A percentile compares a stretch with the other conserved stretches of the same genome.
Conservation (phyloP, 1,140 invertebrate genomes). For the Zaprionus nigranus region DNA sequence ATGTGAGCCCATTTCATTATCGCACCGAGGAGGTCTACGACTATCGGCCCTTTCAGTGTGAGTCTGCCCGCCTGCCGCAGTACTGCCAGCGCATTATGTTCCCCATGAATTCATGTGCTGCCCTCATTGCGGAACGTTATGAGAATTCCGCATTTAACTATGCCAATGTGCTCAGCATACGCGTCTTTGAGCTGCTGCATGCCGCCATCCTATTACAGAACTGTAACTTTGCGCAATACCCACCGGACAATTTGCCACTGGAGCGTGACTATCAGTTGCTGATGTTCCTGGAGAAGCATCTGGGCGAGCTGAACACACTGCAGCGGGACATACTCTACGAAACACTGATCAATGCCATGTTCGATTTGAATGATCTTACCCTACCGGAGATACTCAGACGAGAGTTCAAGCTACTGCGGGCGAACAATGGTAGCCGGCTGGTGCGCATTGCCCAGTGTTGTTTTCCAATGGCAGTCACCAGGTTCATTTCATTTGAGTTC, state of each 20-base stretch:
- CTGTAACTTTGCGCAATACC: conserved; percentile 86
- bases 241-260: conserved; percentile 86
- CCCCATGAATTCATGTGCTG: conserved; percentile 90
- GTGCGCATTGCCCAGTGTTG: conserved; percentile 85
- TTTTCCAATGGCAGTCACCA: conserved; percentile 86
- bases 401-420: conserved; percentile 83
- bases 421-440: conserved; percentile 87
- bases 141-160: conserved; percentile 56
- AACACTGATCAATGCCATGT: conserved; percentile 86
- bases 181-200: conserved; percentile 80
- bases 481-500: conserved; percentile 85
- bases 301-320: conserved; percentile 36
- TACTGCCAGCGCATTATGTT: conserved; percentile 85
- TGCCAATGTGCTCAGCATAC: conserved; percentile 35
- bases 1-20: conserved; percentile 85
- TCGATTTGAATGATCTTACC: conserved; percentile 85
- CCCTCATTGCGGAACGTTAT: conserved; percentile 85
- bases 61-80: conserved; percentile 80
- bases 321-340: conserved; percentile 84
- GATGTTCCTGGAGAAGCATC: conserved; percentile 84
- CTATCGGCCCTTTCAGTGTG: conserved; percentile 87
- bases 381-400: conserved; percentile 82
- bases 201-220: conserved; percentile 91
- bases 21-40: conserved; percentile 89
- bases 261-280: conserved; percentile 39